Base-by-base conservation (phyloP, 64 coral and sea anemone genomes). In the Montipora capricornis region DNA sequence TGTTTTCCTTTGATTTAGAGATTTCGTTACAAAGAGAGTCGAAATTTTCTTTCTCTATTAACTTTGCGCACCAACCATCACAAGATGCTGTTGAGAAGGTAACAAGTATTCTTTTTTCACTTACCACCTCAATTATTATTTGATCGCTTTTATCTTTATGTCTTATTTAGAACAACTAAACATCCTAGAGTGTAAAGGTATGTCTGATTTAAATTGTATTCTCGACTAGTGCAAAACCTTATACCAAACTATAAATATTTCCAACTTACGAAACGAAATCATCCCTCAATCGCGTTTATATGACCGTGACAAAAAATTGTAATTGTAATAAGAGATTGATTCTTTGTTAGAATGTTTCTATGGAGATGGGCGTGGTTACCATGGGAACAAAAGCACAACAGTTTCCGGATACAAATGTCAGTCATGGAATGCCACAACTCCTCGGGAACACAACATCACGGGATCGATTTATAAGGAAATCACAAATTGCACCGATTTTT, bases 291-390 rank as follows among this genome's bases (percentile, higher is more conserved):
- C 52, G 9, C 52, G 9, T 7, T 55, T 55, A 55, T 4, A 55
- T 55, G 9, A 55, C 9, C 2, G 0, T 7, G 52, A 0, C 52
- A 7, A 7, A 5, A 55, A 55, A 55, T 7, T 55, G 52, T 5
- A 5, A 55, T 55, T 37, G 29, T 37, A 37, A 37, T 37, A 0
- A 0, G 29, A 1, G 29, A 37, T 37, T 37, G 29, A 14, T 66
- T 66, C 46, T 12, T 46, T 84, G 45, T 17, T 44, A 93, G 91
- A 78, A 10, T 93, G 91, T 19, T 93, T 77, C 74, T 93, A 93
- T 79, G 91, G 91, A 13, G 45, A 93, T 8, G 91, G 91, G 17
- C 73, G 83, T 57, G 91, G 91, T 17, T 93, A 93, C 74, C 82
- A 47, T 78, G 91, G 91, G 5, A 87, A 77, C 73, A 24, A 16